These are phyloP conservation scores for Sclerodermus sp. DNA, from an alignment of 2,888 invertebrate species.

Conservation along the genomic window DNA sequence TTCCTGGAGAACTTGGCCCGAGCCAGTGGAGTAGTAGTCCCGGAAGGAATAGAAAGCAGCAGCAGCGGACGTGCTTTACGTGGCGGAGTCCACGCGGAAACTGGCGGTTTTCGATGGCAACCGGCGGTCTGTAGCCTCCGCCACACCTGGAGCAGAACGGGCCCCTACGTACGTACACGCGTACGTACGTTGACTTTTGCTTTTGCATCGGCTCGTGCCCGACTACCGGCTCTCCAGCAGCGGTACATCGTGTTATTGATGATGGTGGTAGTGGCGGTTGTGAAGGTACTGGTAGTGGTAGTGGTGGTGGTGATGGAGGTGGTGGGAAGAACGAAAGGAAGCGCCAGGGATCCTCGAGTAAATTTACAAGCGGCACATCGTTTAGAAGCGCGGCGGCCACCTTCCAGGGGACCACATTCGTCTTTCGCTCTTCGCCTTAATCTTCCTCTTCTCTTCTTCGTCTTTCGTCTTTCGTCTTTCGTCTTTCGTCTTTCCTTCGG, in stretches of 20 bases:
- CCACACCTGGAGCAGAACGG: slow-evolving; percentile 33
- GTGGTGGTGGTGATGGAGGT: too few species aligned
- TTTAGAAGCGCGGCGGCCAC: not conserved
- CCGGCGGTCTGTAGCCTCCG: slow-evolving; percentile 29
- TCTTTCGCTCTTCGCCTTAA: too few species aligned
- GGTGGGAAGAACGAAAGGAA: not conserved
- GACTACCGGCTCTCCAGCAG: not conserved
- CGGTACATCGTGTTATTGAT: too few species aligned
- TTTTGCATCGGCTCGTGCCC: slow-evolving; percentile 29
- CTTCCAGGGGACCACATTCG: too few species aligned
- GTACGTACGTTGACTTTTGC: slow-evolving; percentile 40
- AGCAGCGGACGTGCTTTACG: slow-evolving; percentile 10
- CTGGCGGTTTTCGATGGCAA: slow-evolving; percentile 40
- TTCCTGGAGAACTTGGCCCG: too few species aligned
- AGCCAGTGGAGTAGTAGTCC: not conserved
- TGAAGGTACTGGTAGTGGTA: too few species aligned
- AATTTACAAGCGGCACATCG: not conserved
- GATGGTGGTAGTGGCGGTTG: too few species aligned
- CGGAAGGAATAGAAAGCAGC: not conserved
- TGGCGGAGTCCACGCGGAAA: slow-evolving; percentile 46
- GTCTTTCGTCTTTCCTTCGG: too few species aligned
- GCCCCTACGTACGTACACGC: slow-evolving; percentile 7
- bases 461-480: too few species aligned
- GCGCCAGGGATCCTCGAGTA: not conserved
- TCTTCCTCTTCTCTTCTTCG: too few species aligned